Conservation (phyloP, 2,888 invertebrate genomes). For the Chrysolina oricalcia region DNA sequence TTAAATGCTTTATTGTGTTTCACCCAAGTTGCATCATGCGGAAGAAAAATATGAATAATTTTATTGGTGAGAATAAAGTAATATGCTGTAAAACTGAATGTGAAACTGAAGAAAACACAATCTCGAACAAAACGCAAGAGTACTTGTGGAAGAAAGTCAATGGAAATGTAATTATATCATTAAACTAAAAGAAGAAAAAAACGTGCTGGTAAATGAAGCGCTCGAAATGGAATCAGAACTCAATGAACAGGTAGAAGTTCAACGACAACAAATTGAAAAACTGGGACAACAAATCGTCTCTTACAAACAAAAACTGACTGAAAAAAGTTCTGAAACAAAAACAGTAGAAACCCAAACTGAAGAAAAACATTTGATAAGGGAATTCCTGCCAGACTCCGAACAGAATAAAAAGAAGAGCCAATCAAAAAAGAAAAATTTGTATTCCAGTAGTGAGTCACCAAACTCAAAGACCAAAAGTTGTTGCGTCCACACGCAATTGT, state of each 20-base stretch:
- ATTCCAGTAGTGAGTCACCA: no score
- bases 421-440: no score
- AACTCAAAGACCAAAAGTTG: no score
- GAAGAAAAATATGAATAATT: neutral
- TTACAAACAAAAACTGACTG: slow-evolving; percentile 22
- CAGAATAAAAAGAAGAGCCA: no score
- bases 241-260: slow-evolving; percentile 24
- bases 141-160: neutral
- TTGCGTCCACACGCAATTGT: no score
- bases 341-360: neutral
- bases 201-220: neutral
- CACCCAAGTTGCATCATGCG: neutral
- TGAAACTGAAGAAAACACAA: neutral
- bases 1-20: neutral
- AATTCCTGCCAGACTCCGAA: no score
- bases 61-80: neutral
- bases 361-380: no score
- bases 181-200: no score
- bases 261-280: slow-evolving; percentile 11
- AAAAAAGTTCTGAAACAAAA: slow-evolving; percentile 20
- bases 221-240: slow-evolving; percentile 3
- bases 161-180: slow-evolving; percentile 3
- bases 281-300: slow-evolving; percentile 4
- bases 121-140: neutral
- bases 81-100: neutral